These are phyloP conservation scores for Scyliorhinus canicula DNA, from an alignment of 2,797 vertebrate genomes.

Conservation along the genomic window DNA sequence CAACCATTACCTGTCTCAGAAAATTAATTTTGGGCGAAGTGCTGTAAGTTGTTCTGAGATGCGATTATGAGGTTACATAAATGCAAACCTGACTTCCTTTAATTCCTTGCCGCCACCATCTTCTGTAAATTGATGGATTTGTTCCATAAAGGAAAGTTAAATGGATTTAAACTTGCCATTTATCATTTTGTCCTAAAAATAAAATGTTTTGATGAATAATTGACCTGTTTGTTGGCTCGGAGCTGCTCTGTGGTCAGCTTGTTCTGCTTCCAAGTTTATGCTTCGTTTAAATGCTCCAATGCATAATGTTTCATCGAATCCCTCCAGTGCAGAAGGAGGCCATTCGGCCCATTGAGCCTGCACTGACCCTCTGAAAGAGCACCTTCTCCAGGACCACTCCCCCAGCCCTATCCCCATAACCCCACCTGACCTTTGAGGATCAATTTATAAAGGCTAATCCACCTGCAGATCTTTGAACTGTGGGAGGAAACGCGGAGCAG, in stretches of 20 bases:
- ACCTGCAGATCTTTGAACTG: too few species aligned
- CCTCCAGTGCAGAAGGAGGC: too few species aligned
- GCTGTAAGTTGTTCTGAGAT: not conserved
- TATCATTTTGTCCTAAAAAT: not conserved
- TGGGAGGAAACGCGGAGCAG: not conserved
- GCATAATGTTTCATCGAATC: too few species aligned
- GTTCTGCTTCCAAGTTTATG: not conserved
- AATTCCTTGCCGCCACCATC: not conserved
- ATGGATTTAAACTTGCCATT: not conserved
- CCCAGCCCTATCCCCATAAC: too few species aligned
- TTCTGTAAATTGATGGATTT: not conserved
- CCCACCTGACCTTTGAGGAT: too few species aligned
- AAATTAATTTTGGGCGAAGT: not conserved
- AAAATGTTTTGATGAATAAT: not conserved
- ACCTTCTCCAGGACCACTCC: too few species aligned
- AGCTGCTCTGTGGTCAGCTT: not conserved
- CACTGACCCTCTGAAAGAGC: too few species aligned
- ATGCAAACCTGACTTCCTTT: not conserved
- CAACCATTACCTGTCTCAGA: not conserved
- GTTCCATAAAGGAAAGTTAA: not conserved
- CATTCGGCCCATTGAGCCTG: too few species aligned
- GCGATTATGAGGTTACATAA: not conserved
- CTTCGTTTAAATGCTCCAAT: not conserved
- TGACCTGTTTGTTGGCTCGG: not conserved
- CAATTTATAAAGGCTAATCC: too few species aligned